These are phyloP conservation scores for Atherinomorus stipes DNA, from an alignment of 2,113 vertebrate genomes.

Conservation along the genomic window DNA sequence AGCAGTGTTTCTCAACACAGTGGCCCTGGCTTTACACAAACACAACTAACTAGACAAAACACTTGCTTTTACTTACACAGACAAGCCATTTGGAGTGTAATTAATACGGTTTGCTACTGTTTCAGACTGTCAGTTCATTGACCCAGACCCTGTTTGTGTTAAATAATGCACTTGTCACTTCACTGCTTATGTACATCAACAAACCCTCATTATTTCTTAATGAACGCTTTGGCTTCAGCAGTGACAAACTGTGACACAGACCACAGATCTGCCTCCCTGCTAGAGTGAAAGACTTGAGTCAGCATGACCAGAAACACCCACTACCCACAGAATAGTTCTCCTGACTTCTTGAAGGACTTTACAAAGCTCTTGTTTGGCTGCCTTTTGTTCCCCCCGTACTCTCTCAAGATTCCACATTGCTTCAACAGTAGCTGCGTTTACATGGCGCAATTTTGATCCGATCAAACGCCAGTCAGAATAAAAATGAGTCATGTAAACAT, in stretches of 20 bases:
- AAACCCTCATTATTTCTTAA: slow-evolving; percentile 62
- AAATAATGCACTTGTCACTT: slow-evolving; percentile 59
- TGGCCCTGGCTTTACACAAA: not conserved
- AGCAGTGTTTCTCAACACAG: not conserved
- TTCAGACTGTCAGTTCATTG: slow-evolving; percentile 17
- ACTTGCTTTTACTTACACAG: not conserved
- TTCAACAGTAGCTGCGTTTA: too few relatives aligned
- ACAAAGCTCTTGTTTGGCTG: too few relatives aligned
- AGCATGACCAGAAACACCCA: too few relatives aligned
- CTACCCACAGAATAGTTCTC: too few relatives aligned
- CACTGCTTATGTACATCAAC: slow-evolving; percentile 43
- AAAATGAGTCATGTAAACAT: too few relatives aligned
- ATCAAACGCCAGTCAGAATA: too few relatives aligned
- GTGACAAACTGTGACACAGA: slow-evolving; percentile 37
- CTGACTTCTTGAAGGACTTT: too few relatives aligned
- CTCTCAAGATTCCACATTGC: too few relatives aligned
- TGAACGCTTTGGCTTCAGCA: slow-evolving; percentile 46
- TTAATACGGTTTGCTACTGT: not conserved
- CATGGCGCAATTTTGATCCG: too few relatives aligned
- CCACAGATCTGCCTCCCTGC: not conserved
- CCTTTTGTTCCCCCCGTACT: too few relatives aligned
- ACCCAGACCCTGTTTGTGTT: slow-evolving; percentile 29
- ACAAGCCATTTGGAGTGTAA: slow-evolving; percentile 4
- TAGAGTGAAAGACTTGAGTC: slow-evolving; percentile 27
- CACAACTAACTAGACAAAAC: not conserved